A percentile compares a stretch with the other conserved stretches of the same genome.
These are phyloP conservation scores for Pristionchus maxplancki DNA, from an alignment of 2,888 invertebrate species.

Conservation along the genomic window DNA sequence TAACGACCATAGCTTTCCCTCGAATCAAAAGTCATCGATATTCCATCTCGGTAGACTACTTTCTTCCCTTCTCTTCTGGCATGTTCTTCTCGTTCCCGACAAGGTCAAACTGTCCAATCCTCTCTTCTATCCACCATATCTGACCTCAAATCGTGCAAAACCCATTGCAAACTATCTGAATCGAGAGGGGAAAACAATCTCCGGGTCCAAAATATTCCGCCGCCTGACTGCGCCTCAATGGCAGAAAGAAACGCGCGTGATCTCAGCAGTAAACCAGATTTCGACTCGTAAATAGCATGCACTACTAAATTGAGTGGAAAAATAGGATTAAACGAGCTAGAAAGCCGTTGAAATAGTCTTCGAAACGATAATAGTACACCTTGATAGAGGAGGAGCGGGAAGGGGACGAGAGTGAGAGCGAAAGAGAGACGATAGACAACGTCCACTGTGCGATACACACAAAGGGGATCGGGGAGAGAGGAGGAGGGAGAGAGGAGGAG, in stretches of 20 bases:
- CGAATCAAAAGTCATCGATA: not conserved
- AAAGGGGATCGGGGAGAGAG: not conserved
- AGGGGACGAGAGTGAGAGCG: not conserved
- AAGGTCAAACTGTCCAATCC: not conserved
- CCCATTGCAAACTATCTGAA: not conserved
- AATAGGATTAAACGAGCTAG: not conserved
- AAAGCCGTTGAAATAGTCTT: not conserved
- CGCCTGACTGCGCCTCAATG: not conserved
- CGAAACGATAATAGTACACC: conserved; percentile 19
- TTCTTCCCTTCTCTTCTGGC: not conserved
- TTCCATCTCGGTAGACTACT: not conserved
- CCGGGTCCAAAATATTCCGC: not conserved
- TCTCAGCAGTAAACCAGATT: not conserved
- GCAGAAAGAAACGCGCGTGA: not conserved
- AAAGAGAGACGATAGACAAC: conserved; percentile 23
- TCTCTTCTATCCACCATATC: not conserved
- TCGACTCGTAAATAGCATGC: not conserved
- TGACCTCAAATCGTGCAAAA: not conserved
- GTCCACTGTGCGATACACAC: conserved; percentile 23
- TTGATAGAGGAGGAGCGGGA: not conserved
- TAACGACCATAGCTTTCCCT: not conserved
- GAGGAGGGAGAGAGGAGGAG: not conserved
- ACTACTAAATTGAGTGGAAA: not conserved
- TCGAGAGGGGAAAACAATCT: not conserved
- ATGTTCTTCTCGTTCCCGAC: not conserved